Conservation (phyloP, 2,888 invertebrate genomes). For the Sepiola atlantica region DNA sequence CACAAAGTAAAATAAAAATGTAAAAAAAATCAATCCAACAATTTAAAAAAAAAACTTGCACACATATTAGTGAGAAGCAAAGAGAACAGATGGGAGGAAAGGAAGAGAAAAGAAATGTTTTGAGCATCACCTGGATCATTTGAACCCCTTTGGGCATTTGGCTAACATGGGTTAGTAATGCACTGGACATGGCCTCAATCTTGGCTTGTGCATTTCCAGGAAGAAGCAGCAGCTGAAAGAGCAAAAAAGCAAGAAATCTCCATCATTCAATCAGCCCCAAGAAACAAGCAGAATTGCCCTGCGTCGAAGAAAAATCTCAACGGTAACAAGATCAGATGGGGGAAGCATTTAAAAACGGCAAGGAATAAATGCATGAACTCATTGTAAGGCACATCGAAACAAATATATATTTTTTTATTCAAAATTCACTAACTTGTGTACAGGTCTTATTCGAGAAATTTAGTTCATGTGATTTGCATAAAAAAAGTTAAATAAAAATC, state of each 20-base stretch:
- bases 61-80: not conserved
- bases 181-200: constrained; percentile 97
- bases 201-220: constrained; percentile 83
- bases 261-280: constrained; percentile 22
- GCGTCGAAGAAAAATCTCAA: not conserved
- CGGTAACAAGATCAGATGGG: not conserved
- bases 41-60: not conserved
- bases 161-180: constrained; percentile 83
- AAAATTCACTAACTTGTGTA: not conserved
- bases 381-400: too few species aligned
- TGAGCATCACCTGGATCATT: constrained; percentile 66
- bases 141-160: constrained; percentile 71
- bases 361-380: not conserved
- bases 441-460: not conserved
- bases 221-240: constrained; percentile 71
- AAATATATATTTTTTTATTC: not conserved
- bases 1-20: not conserved
- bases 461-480: not conserved
- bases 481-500: not conserved
- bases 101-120: not conserved
- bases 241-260: not conserved
- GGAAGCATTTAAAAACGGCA: not conserved
- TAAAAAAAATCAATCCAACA: not conserved
- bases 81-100: not conserved
- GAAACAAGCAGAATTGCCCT: not conserved